Percentiles rank a stretch among this genome's conserved stretches.
These are phyloP conservation scores for Karalla daura DNA, from an alignment of 2,797 vertebrate species.

Conservation along the genomic window DNA sequence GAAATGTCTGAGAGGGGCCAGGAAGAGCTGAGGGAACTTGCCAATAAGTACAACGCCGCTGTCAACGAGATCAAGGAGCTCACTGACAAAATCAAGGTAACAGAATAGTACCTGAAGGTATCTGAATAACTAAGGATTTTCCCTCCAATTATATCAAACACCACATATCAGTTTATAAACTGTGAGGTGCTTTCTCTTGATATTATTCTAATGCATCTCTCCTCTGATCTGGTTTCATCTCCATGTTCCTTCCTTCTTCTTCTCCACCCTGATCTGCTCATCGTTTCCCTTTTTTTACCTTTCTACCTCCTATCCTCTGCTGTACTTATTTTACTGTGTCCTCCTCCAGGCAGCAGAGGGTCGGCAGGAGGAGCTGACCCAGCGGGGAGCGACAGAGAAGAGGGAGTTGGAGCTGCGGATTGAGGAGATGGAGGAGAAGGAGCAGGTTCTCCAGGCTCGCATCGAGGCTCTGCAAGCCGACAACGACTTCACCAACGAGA, in stretches of 20 bases:
- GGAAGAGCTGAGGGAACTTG: conserved; percentile 95
- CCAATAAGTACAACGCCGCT: conserved; percentile 97
- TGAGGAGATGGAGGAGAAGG: conserved; percentile 98
- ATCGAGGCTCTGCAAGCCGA: conserved; percentile 98
- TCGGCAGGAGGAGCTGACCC: conserved; percentile 94
- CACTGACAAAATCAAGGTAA: conserved; percentile 95
- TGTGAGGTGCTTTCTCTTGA: neutral
- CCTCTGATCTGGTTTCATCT: neutral
- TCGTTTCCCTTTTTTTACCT: neutral
- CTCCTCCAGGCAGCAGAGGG: conserved; percentile 88
- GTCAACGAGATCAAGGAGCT: conserved; percentile 99
- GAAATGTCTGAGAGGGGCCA: conserved; percentile 97
- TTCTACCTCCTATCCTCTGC: neutral
- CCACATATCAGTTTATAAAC: too few relatives aligned
- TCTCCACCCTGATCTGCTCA: too few relatives aligned
- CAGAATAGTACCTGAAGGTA: neutral
- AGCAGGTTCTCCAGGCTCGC: conserved; percentile 97
- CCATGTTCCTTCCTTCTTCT: neutral
- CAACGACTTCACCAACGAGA: conserved; percentile 98
- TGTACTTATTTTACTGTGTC: neutral
- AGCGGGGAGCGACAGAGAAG: conserved; percentile 93
- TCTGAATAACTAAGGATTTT: neutral
- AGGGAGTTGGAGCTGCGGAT: conserved; percentile 94
- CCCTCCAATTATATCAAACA: neutral
- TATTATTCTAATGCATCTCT: neutral